phyloP scores from a whole-genome alignment of 1,140 invertebrate species.

The Camponotus floridanus region DNA sequence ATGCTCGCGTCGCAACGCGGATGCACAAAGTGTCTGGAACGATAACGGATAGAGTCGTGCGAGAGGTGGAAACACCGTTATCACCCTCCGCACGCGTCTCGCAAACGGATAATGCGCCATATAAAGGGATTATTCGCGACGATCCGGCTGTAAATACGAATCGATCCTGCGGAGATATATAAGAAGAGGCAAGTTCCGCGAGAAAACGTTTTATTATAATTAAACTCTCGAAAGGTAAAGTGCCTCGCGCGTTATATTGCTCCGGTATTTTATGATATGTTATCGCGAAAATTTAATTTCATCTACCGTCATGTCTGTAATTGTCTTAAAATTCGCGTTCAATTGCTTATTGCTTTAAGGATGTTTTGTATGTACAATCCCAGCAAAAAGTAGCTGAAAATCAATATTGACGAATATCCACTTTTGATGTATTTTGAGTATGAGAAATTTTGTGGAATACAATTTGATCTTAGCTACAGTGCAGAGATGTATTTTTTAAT shows the following conservation, averaged over 20 bases:
- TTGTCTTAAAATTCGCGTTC: not conserved
- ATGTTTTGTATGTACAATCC: too few species aligned
- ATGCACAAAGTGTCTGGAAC: conserved; percentile 61
- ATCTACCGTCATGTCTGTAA: not conserved
- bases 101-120: conserved; percentile 41
- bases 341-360: not conserved
- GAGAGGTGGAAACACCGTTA: conserved; percentile 50
- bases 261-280: too few species aligned
- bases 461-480: too few species aligned
- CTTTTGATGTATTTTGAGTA: too few species aligned
- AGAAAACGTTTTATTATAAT: conserved; percentile 24
- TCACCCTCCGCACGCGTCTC: conserved; percentile 37
- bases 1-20: not conserved
- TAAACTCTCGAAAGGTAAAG: conserved; percentile 20
- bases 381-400: too few species aligned
- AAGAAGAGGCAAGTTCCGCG: not conserved
- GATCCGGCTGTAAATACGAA: conserved; percentile 29
- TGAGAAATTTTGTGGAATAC: too few species aligned
- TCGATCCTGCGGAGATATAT: conserved; percentile 19
- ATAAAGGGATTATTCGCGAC: conserved; percentile 54
- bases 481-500: too few species aligned
- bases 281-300: conserved; percentile 5
- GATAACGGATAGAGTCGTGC: conserved; percentile 53
- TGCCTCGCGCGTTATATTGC: not conserved
- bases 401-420: too few species aligned